Evolutionary conservation across 2,888 invertebrate species (phyloP), one percentile per base, ranked within the genome.

Genomic region (Stratiomys singularior): DNA sequence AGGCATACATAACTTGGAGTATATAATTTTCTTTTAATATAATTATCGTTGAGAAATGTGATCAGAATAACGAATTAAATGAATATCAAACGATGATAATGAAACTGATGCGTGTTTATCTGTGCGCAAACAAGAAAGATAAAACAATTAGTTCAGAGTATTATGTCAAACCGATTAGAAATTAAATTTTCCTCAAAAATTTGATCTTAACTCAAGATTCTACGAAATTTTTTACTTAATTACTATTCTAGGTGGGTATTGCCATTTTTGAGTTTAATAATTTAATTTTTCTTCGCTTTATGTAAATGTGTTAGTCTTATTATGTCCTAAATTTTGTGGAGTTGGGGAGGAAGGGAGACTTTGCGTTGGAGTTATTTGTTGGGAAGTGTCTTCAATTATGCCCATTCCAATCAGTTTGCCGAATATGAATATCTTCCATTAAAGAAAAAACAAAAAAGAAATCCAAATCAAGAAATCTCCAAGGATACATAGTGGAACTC

Each of bases 241-340:
- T 60, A 21, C 74, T 74, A 74, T 37, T 74, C 74, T 74, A 74
- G 74, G 74, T 74, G 74, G 74, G 74, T 74, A 74, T 74, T 74
- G 74, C 74, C 74, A 58, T 74, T 37, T 37, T 72, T 72, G 13
- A 72, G 13, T 67, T 56, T 30, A 37, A 37, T 74, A 60, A 60
- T 60, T 37, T 37, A 37, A 37, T 37, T 37, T 37, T 37, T 37
- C 9, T 37, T 37, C 37, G 3, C 9, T 37, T 37, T 3, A 5
- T 37, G 3, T 52, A 9, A 9, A 9, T 13, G 52, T 52, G 15
- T 9, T n/a, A 52, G 15, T 5, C 37, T 37, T 9, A 9, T 52
- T 18, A 13, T 52, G 18, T 52, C n/a, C n/a, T n/a, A n/a, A n/a
- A 15, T 52, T 52, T 52, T n/a, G 15, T 52, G 52, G 15, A n/a